Base-by-base conservation (phyloP, 2,797 vertebrate genomes). In the Pseudomugil gertrudae region DNA sequence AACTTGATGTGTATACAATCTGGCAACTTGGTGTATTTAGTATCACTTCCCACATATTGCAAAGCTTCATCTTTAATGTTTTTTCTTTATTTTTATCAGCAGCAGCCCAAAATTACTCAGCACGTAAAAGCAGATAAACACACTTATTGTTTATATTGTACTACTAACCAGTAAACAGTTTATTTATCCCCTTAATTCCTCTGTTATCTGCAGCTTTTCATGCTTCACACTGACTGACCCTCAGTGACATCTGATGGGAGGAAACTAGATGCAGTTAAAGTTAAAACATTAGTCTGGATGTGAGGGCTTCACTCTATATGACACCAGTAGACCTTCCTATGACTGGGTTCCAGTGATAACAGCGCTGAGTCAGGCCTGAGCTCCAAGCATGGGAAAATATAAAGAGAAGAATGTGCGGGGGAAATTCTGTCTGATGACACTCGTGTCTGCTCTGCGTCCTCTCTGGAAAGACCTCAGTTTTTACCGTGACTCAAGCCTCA, bases 371-470 rank as follows among this genome's bases (percentile, higher is more conserved):
- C 91, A 88, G 89, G 72, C 76, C 74, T 32, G 72, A 74, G 86
- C 84, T 81, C 69, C 3, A 77, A 90, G 86, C 91, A 91, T 93
- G 92, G 91, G 92, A 93, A 93, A 92, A 88, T 89, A 75, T 76
- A 84, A 84, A 69, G 64, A 74, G 54, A 87, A 88, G 92, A 93
- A 93, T 93, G 89, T 91, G 86, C 52, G 84, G 85, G 86, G 80
- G 84, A 84, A 84, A 82, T 72, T 64, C 85, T 85, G 88, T 90
- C 89, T 77, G 83, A 91, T 86, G 91, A 89, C 87, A 90, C 86
- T 85, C 81, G 82, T 87, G 89, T 90, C 86, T 90, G 88, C 80
- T 74, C 86, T 74, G 72, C 69, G 85, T 90, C 84, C 88, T 88
- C 78, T 81, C 63, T 30, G 21, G 74, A 72, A 79, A 72, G 64